phyloP scores from a whole-genome alignment of 2,888 invertebrate species.

The Nezara viridula region DNA sequence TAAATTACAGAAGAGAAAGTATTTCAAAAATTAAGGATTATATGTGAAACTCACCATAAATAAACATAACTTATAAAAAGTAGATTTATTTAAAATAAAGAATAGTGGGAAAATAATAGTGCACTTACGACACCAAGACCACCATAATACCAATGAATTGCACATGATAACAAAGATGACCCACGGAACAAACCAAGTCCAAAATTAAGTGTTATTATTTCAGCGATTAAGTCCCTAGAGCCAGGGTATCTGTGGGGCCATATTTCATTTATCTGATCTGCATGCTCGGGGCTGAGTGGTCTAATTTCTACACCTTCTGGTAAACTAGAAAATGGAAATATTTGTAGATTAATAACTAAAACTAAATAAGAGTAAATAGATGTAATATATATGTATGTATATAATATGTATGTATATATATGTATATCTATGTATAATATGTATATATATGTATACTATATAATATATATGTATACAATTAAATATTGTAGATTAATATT shows the following conservation, averaged over 20 bases:
- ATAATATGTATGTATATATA: no score
- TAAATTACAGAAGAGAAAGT: no score
- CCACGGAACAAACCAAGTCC: conserved; percentile 58
- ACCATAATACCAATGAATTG: conserved; percentile 60
- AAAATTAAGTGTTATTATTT: conserved; percentile 54
- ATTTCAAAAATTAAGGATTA: no score
- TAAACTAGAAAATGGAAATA: conserved; percentile 46
- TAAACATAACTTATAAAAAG: no score
- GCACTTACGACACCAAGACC: conserved; percentile 57
- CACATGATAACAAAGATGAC: conserved; percentile 59
- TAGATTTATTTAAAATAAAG: no score
- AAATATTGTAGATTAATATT: no score
- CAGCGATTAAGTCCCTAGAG: conserved; percentile 35
- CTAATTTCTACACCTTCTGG: conserved; percentile 57
- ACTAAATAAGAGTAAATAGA: not conserved
- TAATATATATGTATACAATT: no score
- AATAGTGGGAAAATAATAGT: no score
- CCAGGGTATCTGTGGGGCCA: conserved; percentile 58
- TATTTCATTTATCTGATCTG: conserved; percentile 47
- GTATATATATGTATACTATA: no score
- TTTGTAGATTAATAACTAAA: not conserved
- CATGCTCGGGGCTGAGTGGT: conserved; percentile 51
- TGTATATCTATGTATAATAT: no score
- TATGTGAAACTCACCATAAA: no score
- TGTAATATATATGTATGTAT: not conserved